Evolutionary conservation across 1,140 invertebrate species (phyloP), one percentile per base, ranked within the genome.

Genomic region (Pemphigus obesinymphae): DNA sequence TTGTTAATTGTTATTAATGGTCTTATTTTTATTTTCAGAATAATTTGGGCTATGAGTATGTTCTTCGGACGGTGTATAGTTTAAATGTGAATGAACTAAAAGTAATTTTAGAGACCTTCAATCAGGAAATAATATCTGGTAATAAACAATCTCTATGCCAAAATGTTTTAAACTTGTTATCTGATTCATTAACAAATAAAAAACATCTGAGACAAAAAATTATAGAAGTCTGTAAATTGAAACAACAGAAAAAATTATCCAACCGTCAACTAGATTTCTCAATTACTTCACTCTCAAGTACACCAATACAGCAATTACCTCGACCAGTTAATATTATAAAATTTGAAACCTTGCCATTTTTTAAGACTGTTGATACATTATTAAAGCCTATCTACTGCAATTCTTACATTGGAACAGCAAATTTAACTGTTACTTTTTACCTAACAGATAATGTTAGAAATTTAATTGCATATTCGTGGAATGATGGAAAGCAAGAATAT

Each of bases 381-480:
- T 29, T 80, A 43, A 43, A 6, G 8, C 76, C 76, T 20, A 80
- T 80, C 37, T 17, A 80, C 23, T 80, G 76, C 17, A 13, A 63
- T 13, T 43, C 37, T 26, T 20, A 26, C 43, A 26, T 55, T 40
- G 37, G 63, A 10, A 11, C 34, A 45, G 55, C 34, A 1, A 80
- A 63, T 29, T 80, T 80, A 29, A 63, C 76, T 43, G 76, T 55
- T 5, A 23, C 63, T 1, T 80, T 63, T 63, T 80, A 63, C 31
- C 17, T 80, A 26, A 61, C 76, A 43, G 76, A 80, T 43, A 29
- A 10, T 61, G 15, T 63, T 11, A 80, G 76, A 45, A 55, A 80
- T 63, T 61, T 37, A 20, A 80, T 80, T 26, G 37, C 63, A 5
- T 63, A 80, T 45, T 80, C 76, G 11, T 80, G 76, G 76, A 80